These are phyloP conservation scores for Eristalinus sepulchralis DNA, from an alignment of 2,888 invertebrate species.

Conservation along the genomic window DNA sequence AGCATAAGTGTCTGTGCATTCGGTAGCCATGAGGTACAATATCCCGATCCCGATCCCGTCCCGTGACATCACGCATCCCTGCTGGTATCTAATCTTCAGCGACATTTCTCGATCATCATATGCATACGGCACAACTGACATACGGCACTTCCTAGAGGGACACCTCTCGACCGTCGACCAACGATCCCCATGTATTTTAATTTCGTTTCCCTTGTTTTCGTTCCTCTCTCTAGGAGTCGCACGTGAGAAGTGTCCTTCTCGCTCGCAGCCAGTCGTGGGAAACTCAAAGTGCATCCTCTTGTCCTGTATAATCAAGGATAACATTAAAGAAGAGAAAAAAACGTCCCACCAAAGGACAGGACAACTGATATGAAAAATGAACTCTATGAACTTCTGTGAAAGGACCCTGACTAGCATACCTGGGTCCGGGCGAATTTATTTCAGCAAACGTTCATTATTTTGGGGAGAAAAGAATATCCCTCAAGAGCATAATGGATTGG, in stretches of 20 bases:
- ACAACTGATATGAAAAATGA: slow-evolving; percentile 60
- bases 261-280: slow-evolving; percentile 56
- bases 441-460: slow-evolving; percentile 30
- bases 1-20: slow-evolving; percentile 48
- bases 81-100: slow-evolving; percentile 53
- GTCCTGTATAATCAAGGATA: slow-evolving; percentile 57
- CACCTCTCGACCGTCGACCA: slow-evolving; percentile 21
- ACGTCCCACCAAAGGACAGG: slow-evolving; percentile 59
- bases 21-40: slow-evolving; percentile 65
- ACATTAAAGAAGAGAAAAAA: slow-evolving; percentile 37
- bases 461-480: slow-evolving; percentile 39
- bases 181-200: slow-evolving; percentile 56
- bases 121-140: neutral
- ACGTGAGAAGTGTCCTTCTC: slow-evolving; percentile 57
- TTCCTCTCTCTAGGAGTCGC: slow-evolving; percentile 33
- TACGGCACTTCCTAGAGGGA: slow-evolving; percentile 58
- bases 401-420: slow-evolving; percentile 30
- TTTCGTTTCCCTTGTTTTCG: slow-evolving; percentile 47
- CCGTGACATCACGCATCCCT: slow-evolving; percentile 52
- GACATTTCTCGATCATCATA: slow-evolving; percentile 54
- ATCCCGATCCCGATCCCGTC: neutral
- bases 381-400: slow-evolving; percentile 61
- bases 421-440: slow-evolving; percentile 13
- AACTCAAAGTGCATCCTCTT: slow-evolving; percentile 69
- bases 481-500: slow-evolving; percentile 46